phyloP scores from a whole-genome alignment of 2,113 vertebrate genomes.

The Phalacrocorax pelagicus region DNA sequence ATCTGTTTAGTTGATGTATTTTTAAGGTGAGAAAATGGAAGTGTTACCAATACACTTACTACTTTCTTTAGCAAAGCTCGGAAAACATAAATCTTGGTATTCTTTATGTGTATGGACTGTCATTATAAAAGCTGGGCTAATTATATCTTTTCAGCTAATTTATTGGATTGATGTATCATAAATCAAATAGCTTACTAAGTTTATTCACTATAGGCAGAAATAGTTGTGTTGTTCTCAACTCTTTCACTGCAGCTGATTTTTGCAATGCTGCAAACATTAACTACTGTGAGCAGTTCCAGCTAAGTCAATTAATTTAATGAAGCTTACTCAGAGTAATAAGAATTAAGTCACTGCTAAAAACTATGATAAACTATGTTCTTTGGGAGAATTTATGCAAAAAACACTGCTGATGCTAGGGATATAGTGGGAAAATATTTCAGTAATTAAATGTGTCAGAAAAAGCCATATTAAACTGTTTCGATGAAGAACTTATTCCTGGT shows the following conservation, averaged over 20 bases:
- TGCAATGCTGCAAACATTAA: not conserved
- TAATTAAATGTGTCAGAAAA: not conserved
- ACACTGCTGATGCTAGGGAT: not conserved
- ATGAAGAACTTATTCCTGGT: not conserved
- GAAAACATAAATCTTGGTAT: not conserved
- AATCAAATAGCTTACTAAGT: not conserved
- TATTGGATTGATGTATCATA: not conserved
- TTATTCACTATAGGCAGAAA: not conserved
- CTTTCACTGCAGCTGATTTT: not conserved
- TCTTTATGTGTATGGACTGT: not conserved
- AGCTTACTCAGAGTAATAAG: not conserved
- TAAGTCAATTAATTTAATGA: constrained; percentile 1
- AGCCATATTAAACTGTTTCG: not conserved
- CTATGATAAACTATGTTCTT: not conserved
- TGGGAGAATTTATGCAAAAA: not conserved
- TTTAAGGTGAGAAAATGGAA: not conserved
- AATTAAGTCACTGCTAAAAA: not conserved
- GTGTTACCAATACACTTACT: not conserved
- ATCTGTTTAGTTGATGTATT: not conserved
- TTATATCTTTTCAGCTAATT: not conserved
- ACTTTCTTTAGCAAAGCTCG: not conserved
- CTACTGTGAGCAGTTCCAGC: not conserved
- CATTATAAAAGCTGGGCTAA: not conserved
- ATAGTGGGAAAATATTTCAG: not conserved
- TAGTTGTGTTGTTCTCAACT: not conserved